Conservation (phyloP, 2,797 vertebrate genomes). For the Sebastes jordani region DNA sequence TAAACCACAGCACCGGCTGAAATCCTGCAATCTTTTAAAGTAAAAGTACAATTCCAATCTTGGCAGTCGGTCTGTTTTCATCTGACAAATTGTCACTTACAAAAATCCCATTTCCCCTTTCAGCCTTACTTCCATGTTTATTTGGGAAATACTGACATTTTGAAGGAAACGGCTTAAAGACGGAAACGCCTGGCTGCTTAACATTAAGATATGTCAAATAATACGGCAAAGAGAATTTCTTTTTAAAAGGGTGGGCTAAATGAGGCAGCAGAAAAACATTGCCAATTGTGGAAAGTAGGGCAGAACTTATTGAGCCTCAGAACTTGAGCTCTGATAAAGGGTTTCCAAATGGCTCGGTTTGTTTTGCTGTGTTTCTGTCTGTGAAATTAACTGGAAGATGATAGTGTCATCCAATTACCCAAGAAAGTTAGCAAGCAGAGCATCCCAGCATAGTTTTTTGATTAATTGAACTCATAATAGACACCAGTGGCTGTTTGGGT, state of each 20-base stretch:
- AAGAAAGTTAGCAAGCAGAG: constrained; percentile 39
- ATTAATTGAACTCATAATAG: constrained; percentile 52
- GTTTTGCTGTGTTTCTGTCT: constrained; percentile 68
- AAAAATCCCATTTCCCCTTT: constrained; percentile 31
- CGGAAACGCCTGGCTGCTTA: constrained; percentile 15
- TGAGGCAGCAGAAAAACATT: constrained; percentile 31
- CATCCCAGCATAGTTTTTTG: constrained; percentile 32
- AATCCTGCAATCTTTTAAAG: not conserved
- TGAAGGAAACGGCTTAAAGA: constrained; percentile 34
- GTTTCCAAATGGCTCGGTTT: constrained; percentile 70
- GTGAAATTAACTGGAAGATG: constrained; percentile 64
- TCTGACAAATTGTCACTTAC: constrained; percentile 43
- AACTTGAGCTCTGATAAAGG: constrained; percentile 61
- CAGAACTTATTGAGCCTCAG: constrained; percentile 56
- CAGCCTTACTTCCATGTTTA: constrained; percentile 20
- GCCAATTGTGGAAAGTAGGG: constrained; percentile 65
- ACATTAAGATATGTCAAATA: constrained; percentile 46
- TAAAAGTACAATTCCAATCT: constrained; percentile 5
- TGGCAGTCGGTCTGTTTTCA: constrained; percentile 13
- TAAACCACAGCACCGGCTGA: not conserved
- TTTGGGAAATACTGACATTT: constrained; percentile 30
- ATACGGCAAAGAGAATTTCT: constrained; percentile 18
- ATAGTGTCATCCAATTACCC: constrained; percentile 73
- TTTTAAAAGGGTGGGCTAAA: constrained; percentile 34
- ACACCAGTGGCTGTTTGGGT: constrained; percentile 53